Base-by-base conservation (phyloP, 2,797 vertebrate species). In the Rhynchonycteris naso region DNA sequence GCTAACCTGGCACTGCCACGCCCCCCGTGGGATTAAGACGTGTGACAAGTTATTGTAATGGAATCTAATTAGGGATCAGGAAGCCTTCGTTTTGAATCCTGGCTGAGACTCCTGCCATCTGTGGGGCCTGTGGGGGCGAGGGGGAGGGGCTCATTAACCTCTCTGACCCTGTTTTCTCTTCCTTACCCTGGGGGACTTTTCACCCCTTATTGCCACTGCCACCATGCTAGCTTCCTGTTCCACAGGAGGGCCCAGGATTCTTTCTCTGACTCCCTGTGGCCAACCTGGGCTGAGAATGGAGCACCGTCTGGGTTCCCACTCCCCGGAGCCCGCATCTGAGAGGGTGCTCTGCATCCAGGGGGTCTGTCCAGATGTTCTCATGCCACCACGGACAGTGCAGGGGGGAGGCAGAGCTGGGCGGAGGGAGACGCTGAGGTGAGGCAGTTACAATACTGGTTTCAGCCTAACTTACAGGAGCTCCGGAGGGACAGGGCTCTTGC, bases 121-220 rank as follows among this genome's bases (percentile, higher is more conserved):
- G 54, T 93, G 74, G 88, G 88, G 63, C 30, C 38, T 11, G n/a
- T 59, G 54, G 89, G 63, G 91, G 59, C n/a, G 26, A 47, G 54
- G 89, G 63, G 91, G 65, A 7, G 22, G 19, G 61, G 88, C 83
- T 68, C 58, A 84, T 96, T 91, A 96, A 90, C 94, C 61, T 90
- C 81, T 56, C 50, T 88, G 35, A 87, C 43, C 54, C 50, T 26
- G 16, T 22, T 80, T 82, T 79, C 56, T 93, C 63, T 84, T 21
- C 69, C 35, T 83, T 61, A 33, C 69, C 52, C 58, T 6, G 7
- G 69, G 54, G 47, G 33, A 14, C 4, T 26, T 18, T 59, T 38
- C 50, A 10, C 30, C 2, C 33, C 4, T 58, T 50, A 58, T 72
- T 16, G 58, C 33, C 15, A 22, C 54, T 6, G 50, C 30, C 72